Evolutionary conservation across 2,888 invertebrate species (phyloP).

Genomic region (Steinernema hermaphroditum): DNA sequence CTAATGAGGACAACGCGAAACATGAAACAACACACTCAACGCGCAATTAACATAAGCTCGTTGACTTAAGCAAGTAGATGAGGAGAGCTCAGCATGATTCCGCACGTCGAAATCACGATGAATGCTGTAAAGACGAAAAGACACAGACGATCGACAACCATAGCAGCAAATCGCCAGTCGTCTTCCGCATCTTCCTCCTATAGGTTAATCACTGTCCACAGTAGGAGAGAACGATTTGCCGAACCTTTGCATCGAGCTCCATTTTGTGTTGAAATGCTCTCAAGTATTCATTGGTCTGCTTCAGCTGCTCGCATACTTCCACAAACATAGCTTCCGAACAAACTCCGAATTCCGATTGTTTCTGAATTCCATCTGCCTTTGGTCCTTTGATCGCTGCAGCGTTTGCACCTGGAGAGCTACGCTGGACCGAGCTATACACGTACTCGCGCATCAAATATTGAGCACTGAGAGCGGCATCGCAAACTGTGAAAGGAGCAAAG

Average conservation of each 20-base stretch:
- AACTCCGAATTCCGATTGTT: too few relatives aligned
- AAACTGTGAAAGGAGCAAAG: too few relatives aligned
- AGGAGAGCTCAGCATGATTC: conserved; percentile 59
- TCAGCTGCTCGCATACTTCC: conserved; percentile 1
- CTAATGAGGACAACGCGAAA: conserved; percentile 20
- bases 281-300: not conserved
- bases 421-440: not conserved
- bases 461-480: not conserved
- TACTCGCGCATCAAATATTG: conserved; percentile 3
- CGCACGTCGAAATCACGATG: conserved; percentile 55
- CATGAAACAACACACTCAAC: not conserved
- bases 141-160: conserved; percentile 63
- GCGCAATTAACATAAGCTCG: not conserved
- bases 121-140: conserved; percentile 52
- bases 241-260: conserved; percentile 1
- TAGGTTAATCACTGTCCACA: not conserved
- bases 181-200: conserved; percentile 59
- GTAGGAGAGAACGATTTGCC: not conserved
- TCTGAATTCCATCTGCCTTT: too few relatives aligned
- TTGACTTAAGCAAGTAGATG: conserved; percentile 51
- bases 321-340: not conserved
- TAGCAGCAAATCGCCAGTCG: conserved; percentile 64
- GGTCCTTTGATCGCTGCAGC: not conserved
- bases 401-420: not conserved
- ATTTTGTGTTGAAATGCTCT: not conserved